Evolutionary conservation across 2,113 vertebrate genomes (phyloP).

Genomic region (Lasiurus cinereus): DNA sequence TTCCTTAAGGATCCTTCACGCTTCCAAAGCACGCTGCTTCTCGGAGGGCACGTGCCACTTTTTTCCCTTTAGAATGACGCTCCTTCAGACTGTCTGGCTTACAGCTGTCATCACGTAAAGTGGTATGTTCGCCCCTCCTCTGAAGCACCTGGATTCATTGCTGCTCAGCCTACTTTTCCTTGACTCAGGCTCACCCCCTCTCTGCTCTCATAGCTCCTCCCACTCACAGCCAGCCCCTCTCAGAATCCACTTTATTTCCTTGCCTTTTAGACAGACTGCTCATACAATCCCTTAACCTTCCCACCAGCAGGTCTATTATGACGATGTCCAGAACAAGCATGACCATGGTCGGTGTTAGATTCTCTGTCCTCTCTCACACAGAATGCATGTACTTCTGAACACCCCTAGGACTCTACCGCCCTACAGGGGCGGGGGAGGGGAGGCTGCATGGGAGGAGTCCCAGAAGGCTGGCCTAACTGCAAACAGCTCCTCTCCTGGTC

Average conservation of each 20-base stretch:
- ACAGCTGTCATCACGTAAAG: neutral
- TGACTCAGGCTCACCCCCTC: neutral
- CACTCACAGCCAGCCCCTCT: neutral
- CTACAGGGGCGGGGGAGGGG: too few relatives aligned
- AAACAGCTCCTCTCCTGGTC: neutral
- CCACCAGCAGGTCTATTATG: neutral
- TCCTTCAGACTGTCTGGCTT: neutral
- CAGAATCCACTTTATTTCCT: neutral
- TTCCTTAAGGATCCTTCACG: neutral
- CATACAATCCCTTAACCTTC: neutral
- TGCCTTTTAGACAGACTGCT: neutral
- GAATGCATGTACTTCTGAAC: neutral
- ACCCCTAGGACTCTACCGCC: neutral
- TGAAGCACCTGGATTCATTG: neutral
- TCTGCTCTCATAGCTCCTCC: neutral
- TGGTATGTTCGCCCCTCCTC: neutral
- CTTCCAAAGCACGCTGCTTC: neutral
- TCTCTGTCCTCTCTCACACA: neutral
- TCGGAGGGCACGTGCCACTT: neutral
- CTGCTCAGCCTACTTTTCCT: neutral
- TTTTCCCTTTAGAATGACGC: neutral
- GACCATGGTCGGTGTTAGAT: neutral
- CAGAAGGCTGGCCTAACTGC: neutral
- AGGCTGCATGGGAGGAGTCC: neutral
- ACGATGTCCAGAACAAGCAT: neutral